Base-by-base conservation (phyloP, 2,888 invertebrate species). In the Aproaerema taeniolella region DNA sequence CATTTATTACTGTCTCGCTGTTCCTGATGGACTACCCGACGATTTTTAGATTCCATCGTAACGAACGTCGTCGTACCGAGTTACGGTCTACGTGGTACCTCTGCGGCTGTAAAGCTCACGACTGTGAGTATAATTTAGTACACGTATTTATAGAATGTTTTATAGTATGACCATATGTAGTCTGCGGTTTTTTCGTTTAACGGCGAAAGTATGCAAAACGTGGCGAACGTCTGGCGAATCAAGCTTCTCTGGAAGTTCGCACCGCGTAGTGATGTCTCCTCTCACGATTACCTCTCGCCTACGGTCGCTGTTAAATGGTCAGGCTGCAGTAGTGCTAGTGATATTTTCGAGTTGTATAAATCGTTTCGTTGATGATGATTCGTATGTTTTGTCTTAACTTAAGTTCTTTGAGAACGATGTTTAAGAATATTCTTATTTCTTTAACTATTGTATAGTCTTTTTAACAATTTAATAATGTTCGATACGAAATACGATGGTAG, bases 61-160 rank as follows among this genome's bases (percentile, higher is more conserved):
- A 61, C 65, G 61, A 50, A 59, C 60, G 56, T 60, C 62, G 56
- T 58, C 61, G 67, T 60, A 59, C 65, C 60, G 56, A 53, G 65
- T 68, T 65, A 67, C 73, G 74, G 62, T 74, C 69, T 72, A 79
- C 78, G 72, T 71, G 74, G 80, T 79, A 79, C 79, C 81, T 80
- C 78, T 66, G 65, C 74, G 80, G 80, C 81, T 81, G 80, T 80
- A 53, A 68, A 72, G 61, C 76, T 74, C 80, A 72, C 74, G 11
- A n/a, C 47, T 47, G 68, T 73, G 78, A 67, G 73, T 66, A 49
- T 74, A 72, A 67, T 69, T 59, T 76, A 74, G 69, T 75, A 75
- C 58, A 57, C 67, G 67, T 77, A 75, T 76, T 73, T 76, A 74
- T 78, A 77, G 60, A 55, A 67, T 61, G 58, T 71, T 66, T 67